Evolutionary conservation across 1,140 invertebrate species (phyloP).

Genomic region (Papilio helenus): DNA sequence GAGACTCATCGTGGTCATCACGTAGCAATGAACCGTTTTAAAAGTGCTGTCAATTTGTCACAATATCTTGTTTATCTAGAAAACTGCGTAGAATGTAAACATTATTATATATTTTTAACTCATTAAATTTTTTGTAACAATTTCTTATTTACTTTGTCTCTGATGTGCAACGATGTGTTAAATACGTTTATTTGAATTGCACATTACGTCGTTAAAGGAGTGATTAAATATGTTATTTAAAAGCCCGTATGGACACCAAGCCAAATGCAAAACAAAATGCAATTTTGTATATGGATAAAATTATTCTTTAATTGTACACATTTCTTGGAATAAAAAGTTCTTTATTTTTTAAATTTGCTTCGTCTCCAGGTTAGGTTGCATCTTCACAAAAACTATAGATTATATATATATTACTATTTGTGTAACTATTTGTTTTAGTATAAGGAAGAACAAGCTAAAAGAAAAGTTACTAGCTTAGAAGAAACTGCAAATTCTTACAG

Average conservation of each 20-base stretch:
- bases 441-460: constrained; percentile 69
- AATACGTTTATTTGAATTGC: no score
- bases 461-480: constrained; percentile 52
- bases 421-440: constrained; percentile 59
- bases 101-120: neutral
- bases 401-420: no score
- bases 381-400: neutral
- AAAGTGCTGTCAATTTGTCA: no score
- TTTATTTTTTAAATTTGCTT: neutral
- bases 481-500: constrained; percentile 57
- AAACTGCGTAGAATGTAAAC: neutral
- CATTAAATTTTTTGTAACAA: no score
- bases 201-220: neutral
- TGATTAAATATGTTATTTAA: neutral
- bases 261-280: neutral
- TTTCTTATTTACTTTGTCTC: neutral
- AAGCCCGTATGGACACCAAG: neutral
- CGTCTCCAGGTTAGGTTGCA: neutral
- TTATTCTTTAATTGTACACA: no score
- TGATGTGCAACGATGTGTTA: neutral
- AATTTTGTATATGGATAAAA: no score
- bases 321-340: no score
- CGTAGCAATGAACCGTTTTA: no score
- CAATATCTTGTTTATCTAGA: neutral
- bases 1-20: no score